phyloP scores from a whole-genome alignment of 2,113 vertebrate species.

The Amazona vittata region DNA sequence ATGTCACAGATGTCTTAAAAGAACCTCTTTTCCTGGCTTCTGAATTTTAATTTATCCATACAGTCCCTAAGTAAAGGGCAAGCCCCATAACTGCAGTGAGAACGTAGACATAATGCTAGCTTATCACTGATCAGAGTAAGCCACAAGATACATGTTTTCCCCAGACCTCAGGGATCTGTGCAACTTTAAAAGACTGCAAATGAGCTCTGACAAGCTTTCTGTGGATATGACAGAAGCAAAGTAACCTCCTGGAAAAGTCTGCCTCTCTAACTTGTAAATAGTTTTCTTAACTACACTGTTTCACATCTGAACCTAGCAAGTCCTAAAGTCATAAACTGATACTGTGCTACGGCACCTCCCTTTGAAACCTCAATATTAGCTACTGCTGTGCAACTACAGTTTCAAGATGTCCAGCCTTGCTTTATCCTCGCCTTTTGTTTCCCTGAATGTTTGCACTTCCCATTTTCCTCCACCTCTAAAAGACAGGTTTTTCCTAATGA shows the following conservation, averaged over 20 bases:
- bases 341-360: background rate
- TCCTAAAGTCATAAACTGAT: background rate
- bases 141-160: fast-evolving
- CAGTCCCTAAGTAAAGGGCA: background rate
- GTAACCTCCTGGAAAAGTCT: background rate
- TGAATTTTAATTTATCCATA: background rate
- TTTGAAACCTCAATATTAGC: background rate
- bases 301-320: background rate
- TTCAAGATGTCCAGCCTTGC: background rate
- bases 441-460: background rate
- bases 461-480: background rate
- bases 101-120: background rate
- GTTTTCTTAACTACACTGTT: background rate
- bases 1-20: background rate
- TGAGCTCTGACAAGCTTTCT: background rate
- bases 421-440: background rate
- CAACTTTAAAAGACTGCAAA: background rate
- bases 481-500: background rate
- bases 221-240: background rate
- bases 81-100: background rate
- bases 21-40: background rate
- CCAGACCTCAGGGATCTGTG: background rate
- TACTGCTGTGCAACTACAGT: background rate
- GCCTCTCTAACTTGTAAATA: background rate
- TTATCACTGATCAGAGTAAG: background rate